These are phyloP conservation scores for Aphelenchoides fujianensis DNA, from an alignment of 1,140 invertebrate species.

Conservation along the genomic window DNA sequence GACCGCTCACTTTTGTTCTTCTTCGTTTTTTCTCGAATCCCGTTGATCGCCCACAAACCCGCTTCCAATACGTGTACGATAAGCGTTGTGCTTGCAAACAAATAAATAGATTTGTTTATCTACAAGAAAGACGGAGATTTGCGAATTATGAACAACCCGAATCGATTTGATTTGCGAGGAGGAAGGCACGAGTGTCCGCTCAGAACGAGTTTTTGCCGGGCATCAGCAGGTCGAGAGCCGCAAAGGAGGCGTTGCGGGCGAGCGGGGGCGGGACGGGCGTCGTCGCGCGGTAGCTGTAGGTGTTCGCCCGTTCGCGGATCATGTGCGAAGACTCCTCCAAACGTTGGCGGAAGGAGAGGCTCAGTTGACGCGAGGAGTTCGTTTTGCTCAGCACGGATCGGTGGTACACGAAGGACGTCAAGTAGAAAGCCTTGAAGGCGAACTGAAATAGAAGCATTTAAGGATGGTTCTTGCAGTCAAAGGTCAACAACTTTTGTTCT, in stretches of 20 bases:
- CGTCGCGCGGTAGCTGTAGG: slow-evolving; percentile 27
- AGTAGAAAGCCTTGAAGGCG: slow-evolving; percentile 43
- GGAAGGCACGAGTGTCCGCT: too few relatives aligned
- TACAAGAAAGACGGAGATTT: too few relatives aligned
- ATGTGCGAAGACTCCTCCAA: slow-evolving; percentile 34
- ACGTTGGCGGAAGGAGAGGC: slow-evolving; percentile 38
- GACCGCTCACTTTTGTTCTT: too few relatives aligned
- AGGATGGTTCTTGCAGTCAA: too few relatives aligned
- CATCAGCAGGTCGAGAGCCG: slow-evolving; percentile 22
- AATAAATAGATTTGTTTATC: too few relatives aligned
- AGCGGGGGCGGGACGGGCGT: slow-evolving; percentile 32
- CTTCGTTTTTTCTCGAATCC: too few relatives aligned
- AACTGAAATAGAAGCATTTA: slow-evolving; percentile 41
- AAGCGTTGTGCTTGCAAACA: too few relatives aligned
- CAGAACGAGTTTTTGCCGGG: slow-evolving; percentile 30
- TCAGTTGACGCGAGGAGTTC: slow-evolving; percentile 40
- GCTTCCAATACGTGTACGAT: too few relatives aligned
- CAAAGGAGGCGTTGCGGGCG: slow-evolving; percentile 31
- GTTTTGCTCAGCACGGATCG: slow-evolving; percentile 37
- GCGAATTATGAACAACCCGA: too few relatives aligned
- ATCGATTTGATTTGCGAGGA: too few relatives aligned
- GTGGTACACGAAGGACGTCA: slow-evolving; percentile 44
- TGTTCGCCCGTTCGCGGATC: slow-evolving; percentile 37
- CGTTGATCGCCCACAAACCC: too few relatives aligned
- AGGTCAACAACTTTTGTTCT: too few relatives aligned